Evolutionary conservation across 2,113 vertebrate species (phyloP), one percentile per base, ranked within the genome.

Genomic region (Procavia capensis): DNA sequence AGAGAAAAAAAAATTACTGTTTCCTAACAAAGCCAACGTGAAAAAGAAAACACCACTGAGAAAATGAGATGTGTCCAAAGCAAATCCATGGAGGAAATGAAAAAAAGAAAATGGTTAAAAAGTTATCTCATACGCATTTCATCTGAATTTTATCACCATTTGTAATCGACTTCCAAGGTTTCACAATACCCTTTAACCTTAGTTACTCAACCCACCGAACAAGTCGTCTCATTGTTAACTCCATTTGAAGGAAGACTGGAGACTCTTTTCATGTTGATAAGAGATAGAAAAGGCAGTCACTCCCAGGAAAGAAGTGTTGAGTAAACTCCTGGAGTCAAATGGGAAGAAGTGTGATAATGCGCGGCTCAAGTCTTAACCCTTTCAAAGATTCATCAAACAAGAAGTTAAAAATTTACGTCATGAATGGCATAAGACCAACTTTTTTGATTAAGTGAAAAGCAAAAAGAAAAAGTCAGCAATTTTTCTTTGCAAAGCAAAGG

Each of bases 231-330:
- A 94, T 97, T 98, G 96, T 98, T 97, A 97, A 97, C 75, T 78
- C 64, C 57, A 45, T 76, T 64, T 72, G 95, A 98, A 97, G 92
- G 94, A 98, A 98, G 97, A 97, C 63, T 95, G 86, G 92, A 97
- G 96, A 95, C 88, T 96, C 96, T 97, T 97, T 98, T 96, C 92
- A 96, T 96, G 91, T 96, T 97, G 97, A 97, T 98, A 98, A 98
- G 97, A 97, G 86, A 96, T 11, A 85, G 66, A 97, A 96, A 95
- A 97, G 97, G 96, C 95, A 96, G 95, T 97, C 95, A 84, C 96
- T 95, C 39, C 70, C 85, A 95, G 96, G 96, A 98, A 98, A 98
- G 94, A 97, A 97, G 93, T 83, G 82, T 97, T 95, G 91, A 97
- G 45, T 54, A 97, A 98, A 98, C 94, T 94, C 97, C 39, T 90